These are phyloP conservation scores for Palaemon carinicauda DNA, from an alignment of 1,140 invertebrate genomes.

Conservation along the genomic window DNA sequence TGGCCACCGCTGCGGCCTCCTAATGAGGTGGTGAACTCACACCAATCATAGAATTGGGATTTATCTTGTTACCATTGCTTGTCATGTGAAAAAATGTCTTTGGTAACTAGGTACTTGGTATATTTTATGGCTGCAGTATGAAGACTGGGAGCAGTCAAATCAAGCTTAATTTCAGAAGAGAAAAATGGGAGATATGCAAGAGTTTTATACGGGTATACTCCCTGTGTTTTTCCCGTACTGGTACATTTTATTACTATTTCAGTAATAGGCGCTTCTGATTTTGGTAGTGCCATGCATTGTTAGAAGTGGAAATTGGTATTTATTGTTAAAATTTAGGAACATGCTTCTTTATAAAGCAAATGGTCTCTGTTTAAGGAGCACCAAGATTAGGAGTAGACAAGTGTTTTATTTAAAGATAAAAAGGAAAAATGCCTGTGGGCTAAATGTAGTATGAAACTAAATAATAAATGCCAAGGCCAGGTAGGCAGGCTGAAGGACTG, in stretches of 20 bases:
- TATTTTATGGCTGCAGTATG: background rate
- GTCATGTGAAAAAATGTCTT: conserved; percentile 22
- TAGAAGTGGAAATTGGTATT: conserved; percentile 29
- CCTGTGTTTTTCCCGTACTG: conserved; percentile 13
- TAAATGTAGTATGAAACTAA: no score
- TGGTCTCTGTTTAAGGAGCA: background rate
- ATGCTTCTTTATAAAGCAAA: background rate
- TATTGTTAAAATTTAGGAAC: conserved; percentile 31
- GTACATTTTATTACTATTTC: conserved; percentile 39
- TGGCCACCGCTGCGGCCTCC: background rate
- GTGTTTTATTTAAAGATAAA: conserved; percentile 5
- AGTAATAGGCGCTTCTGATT: background rate
- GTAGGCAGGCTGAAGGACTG: conserved; percentile 17
- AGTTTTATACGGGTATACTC: conserved; percentile 49
- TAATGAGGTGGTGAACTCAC: background rate
- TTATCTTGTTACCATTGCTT: background rate
- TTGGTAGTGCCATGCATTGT: background rate
- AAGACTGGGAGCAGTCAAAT: background rate
- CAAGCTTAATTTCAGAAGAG: background rate
- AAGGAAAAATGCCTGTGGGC: background rate
- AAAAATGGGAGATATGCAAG: conserved; percentile 3
- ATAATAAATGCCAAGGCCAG: background rate
- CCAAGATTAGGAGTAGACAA: conserved; percentile 10
- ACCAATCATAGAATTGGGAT: background rate
- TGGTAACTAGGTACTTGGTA: conserved; percentile 4